Evolutionary conservation across 2,113 vertebrate species (phyloP), one percentile per base, ranked within the genome.

Genomic region (Astatotilapia flaviijosephi): DNA sequence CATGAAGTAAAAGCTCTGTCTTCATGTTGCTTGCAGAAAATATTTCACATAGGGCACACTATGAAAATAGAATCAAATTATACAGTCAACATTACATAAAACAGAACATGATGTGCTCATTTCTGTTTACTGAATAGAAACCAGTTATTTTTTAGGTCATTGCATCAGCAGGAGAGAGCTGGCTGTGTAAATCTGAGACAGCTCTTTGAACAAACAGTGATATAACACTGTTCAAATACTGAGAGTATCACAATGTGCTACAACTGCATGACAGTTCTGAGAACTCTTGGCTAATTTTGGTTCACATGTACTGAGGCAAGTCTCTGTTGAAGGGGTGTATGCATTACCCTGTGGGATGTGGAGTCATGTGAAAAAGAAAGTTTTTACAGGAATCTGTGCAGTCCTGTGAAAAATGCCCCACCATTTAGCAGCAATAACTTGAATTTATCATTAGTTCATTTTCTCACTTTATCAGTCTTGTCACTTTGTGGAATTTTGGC

Each of bases 131-230:
- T 79, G 5, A 54, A 65, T 5, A 85, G 79, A 85, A 83, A 88
- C 21, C 68, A 82, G 60, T 26, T 70, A 10, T 23, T 33, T 68
- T 86, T 21, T 23, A 26, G 45, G 75, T 60, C 19, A 55, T 89
- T 86, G 62, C 83, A 83, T 89, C 88, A 88, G 77, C 85, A 37
- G 86, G 83, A 88, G 80, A 84, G 91, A 82, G 86, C 82, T 86
- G 89, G 65, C 87, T 88, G 91, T 88, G 91, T 40, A 93, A 91
- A 92, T 87, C 47, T 84, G 91, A 93, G 83, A 83, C 84, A 86
- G 90, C 87, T 86, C 93, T 93, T 88, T 95, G 87, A 92, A 92
- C 88, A 96, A 96, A 96, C 93, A 96, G 91, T 95, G 91, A 94
- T 93, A 93, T 93, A 95, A 96, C 93, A 11, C 87, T 93, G 88